These are phyloP conservation scores for Arenaria interpres DNA, from an alignment of 2,113 vertebrate genomes.

Conservation along the genomic window DNA sequence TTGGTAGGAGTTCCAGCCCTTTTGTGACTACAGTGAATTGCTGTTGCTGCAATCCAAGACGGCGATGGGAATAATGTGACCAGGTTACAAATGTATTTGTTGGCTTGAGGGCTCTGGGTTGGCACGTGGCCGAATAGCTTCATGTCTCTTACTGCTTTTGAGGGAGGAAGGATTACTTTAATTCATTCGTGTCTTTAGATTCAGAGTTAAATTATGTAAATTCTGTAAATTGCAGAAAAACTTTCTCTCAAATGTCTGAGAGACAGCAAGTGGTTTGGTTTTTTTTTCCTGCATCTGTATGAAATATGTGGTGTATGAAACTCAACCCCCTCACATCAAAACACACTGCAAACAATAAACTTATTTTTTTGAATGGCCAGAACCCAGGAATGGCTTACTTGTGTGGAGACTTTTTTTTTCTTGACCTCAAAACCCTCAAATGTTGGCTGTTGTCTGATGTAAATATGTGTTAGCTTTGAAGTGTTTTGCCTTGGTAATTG, in stretches of 20 bases:
- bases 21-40: not conserved
- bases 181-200: not conserved
- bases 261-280: not conserved
- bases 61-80: not conserved
- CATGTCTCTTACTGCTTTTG: not conserved
- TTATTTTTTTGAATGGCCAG: not conserved
- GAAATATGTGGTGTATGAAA: not conserved
- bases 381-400: not conserved
- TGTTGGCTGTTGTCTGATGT: not conserved
- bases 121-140: not conserved
- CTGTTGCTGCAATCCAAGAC: not conserved
- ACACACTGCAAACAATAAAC: not conserved
- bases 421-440: not conserved
- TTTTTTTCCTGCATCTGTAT: not conserved
- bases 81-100: not conserved
- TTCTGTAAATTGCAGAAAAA: not conserved
- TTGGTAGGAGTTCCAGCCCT: not conserved
- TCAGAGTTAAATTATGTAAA: not conserved
- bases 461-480: not conserved
- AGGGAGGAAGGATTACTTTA: not conserved
- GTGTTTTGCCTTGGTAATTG: not conserved
- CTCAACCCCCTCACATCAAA: not conserved
- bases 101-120: not conserved
- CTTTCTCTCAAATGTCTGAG: not conserved
- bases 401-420: not conserved